Conservation (phyloP, 2,797 vertebrate genomes). For the Psittacula derbiana region DNA sequence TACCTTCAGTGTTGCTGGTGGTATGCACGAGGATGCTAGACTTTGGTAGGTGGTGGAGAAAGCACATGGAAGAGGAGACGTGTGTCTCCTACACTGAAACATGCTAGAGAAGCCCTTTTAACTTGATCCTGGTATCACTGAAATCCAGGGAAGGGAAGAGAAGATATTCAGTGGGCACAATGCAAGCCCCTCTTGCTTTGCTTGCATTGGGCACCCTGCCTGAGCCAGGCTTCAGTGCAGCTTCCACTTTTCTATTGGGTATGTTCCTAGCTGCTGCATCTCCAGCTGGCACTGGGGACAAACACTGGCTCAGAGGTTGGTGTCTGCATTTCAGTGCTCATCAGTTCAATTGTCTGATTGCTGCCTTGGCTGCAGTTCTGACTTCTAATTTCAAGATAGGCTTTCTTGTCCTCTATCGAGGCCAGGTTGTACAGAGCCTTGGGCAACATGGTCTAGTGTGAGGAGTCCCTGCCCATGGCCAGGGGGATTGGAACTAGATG, state of each 20-base stretch:
- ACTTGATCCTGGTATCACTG: background rate
- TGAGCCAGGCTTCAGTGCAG: background rate
- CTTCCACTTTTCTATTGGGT: background rate
- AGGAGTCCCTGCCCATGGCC: background rate
- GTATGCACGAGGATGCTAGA: background rate
- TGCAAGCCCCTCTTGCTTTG: background rate
- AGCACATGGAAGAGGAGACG: accelerated
- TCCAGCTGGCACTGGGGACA: background rate
- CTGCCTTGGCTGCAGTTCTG: background rate
- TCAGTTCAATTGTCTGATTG: background rate
- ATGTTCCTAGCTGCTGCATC: background rate
- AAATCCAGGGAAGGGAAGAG: background rate
- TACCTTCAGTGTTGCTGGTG: background rate
- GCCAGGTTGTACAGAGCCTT: background rate
- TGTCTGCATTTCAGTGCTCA: background rate
- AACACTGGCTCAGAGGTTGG: background rate
- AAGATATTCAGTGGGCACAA: accelerated
- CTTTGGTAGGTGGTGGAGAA: background rate
- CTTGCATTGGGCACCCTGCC: background rate
- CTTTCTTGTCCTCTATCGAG: background rate
- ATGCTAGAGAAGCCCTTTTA: background rate
- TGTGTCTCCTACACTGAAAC: background rate
- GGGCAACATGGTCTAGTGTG: background rate
- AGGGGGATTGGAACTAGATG: background rate
- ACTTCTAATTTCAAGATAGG: accelerated